These are phyloP conservation scores for Ectemnius cavifrons DNA, from an alignment of 2,888 invertebrate species.

Conservation along the genomic window DNA sequence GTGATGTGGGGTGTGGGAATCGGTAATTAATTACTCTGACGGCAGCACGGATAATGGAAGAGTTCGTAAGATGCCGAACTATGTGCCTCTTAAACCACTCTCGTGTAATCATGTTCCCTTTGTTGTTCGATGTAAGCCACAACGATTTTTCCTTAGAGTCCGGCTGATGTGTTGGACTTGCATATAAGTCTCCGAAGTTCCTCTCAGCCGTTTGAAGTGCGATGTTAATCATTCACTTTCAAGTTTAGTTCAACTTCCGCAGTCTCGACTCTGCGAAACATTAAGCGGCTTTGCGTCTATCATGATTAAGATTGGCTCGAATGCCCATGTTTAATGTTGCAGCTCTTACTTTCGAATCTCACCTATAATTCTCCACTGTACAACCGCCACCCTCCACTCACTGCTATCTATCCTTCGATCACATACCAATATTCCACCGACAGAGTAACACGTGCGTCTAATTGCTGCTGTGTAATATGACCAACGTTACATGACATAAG, in stretches of 20 bases:
- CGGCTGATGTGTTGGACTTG: no score
- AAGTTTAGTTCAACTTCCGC: no score
- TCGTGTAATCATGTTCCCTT: constrained; percentile 20
- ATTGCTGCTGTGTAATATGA: constrained; percentile 40
- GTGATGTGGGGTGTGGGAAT: neutral
- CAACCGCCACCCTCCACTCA: constrained; percentile 41
- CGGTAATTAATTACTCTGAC: constrained; percentile 42
- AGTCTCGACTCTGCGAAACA: no score
- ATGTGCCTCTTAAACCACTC: constrained; percentile 27
- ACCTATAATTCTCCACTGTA: constrained; percentile 35
- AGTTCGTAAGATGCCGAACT: constrained; percentile 21
- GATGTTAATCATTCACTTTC: no score
- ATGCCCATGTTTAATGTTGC: constrained; percentile 47
- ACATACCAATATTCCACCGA: constrained; percentile 33
- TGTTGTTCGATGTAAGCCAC: constrained; percentile 1
- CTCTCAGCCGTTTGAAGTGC: constrained; percentile 22
- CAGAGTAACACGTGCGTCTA: constrained; percentile 43
- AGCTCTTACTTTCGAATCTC: neutral
- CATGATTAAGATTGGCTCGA: constrained; percentile 59
- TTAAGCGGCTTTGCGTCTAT: constrained; percentile 46
- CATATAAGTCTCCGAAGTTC: no score
- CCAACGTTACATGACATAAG: constrained; percentile 20
- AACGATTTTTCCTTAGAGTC: no score
- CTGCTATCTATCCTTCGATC: constrained; percentile 25
- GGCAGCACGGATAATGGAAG: constrained; percentile 38